Conservation (phyloP, 2,113 vertebrate species). For the Anser cygnoides region DNA sequence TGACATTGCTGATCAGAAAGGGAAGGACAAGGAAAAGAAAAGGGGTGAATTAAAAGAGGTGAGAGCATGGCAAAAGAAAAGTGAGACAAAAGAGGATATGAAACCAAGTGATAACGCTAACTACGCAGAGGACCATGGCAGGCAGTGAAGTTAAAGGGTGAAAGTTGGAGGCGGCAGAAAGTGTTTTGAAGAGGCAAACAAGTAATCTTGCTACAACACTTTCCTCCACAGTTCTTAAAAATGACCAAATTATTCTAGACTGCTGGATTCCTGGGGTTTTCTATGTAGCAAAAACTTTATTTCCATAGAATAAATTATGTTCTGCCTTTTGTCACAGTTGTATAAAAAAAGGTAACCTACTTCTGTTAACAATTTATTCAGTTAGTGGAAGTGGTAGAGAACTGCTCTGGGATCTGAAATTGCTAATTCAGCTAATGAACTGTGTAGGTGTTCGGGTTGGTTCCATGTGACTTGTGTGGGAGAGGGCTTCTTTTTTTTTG, state of each 20-base stretch:
- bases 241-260: not conserved
- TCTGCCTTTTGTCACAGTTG: constrained; percentile 15
- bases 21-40: not conserved
- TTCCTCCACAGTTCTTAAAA: not conserved
- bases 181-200: not conserved
- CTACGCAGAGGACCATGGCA: not conserved
- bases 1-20: not conserved
- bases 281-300: not conserved
- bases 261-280: not conserved
- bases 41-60: not conserved
- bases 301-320: not conserved
- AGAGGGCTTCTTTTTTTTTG: not conserved
- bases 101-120: not conserved
- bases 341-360: constrained; percentile 12
- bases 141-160: not conserved
- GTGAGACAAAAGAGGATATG: not conserved
- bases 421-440: constrained; percentile 56
- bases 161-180: not conserved
- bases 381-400: constrained; percentile 30
- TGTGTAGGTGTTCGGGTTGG: constrained; percentile 16
- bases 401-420: constrained; percentile 42
- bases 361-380: constrained; percentile 38
- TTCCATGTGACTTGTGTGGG: constrained; percentile 40
- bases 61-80: not conserved
- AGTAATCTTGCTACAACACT: not conserved